These are phyloP conservation scores for Chaetodon trifascialis DNA, from an alignment of 2,113 vertebrate genomes.

Conservation along the genomic window DNA sequence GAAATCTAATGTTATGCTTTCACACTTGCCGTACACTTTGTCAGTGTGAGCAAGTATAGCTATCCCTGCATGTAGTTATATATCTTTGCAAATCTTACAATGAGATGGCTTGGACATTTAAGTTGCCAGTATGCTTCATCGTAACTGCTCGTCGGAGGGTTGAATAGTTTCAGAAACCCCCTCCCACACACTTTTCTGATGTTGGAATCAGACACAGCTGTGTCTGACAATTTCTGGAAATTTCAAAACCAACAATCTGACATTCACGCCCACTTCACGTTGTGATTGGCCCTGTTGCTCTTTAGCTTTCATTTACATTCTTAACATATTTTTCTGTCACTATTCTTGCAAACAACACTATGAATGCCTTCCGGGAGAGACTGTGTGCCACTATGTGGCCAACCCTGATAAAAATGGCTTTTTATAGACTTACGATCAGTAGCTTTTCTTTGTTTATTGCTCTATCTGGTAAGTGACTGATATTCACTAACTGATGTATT, in stretches of 20 bases:
- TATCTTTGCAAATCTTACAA: not conserved
- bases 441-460: not conserved
- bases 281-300: not conserved
- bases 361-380: not conserved
- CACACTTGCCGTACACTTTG: not conserved
- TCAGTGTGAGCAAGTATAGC: not conserved
- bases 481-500: not conserved
- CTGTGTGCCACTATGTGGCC: not conserved
- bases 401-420: not conserved
- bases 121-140: not conserved
- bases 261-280: not conserved
- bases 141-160: not conserved
- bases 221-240: too few species aligned
- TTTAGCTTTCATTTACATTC: too few species aligned
- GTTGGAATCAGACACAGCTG: too few species aligned
- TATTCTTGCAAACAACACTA: not conserved
- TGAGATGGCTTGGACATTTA: not conserved
- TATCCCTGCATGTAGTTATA: not conserved
- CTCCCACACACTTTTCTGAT: too few species aligned
- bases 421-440: slow-evolving; percentile 4
- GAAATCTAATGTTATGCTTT: not conserved
- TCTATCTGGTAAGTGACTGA: not conserved
- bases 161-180: not conserved
- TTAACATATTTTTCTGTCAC: too few species aligned
- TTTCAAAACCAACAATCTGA: not conserved